Evolutionary conservation across 2,888 invertebrate genomes (phyloP), one percentile per base, ranked within the genome.

Genomic region (Congeria kusceri): DNA sequence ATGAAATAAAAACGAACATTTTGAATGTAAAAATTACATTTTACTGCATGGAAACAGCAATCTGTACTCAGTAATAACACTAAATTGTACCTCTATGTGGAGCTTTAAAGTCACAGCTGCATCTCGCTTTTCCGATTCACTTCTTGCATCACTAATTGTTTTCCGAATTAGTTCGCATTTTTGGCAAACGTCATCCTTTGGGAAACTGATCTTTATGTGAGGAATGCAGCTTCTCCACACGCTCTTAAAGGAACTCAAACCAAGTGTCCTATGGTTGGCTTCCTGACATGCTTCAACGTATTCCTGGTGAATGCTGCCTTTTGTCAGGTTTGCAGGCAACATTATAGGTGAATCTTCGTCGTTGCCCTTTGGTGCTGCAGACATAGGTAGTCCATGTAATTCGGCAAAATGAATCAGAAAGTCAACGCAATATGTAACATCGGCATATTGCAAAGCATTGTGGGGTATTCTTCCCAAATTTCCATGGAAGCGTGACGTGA

Each of bases 401-500:
- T 44, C n/a, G n/a, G n/a, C n/a, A n/a, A n/a, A n/a, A n/a, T n/a
- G 15, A 18, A 47, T 13, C n/a, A 69, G 5, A n/a, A 27, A 69
- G 20, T 61, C 11, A 29, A 69, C 29, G 5, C 5, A 15, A 61
- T 20, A 18, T 15, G 27, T 57, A 4, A 69, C 49, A 20, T 69
- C 47, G 28, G 56, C 32, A 63, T 15, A 68, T 25, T 23, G 20
- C 0, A 70, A 15, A 1, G 65, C 27, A 39, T 76, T 46, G 7
- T 53, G 28, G 9, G 70, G 69, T 28, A 47, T 58, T 29, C 28
- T 49, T 0, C 65, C 61, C 13, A 23, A 32, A 59, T 76, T 76
- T 11, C 70, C 70, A 49, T 76, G 76, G 0, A 61, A 20, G 15
- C 64, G 13, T 39, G 70, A 59, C 3, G 59, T 59, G 18, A 15